phyloP scores from a whole-genome alignment of 1,140 invertebrate genomes.

The Gryllus bimaculatus region DNA sequence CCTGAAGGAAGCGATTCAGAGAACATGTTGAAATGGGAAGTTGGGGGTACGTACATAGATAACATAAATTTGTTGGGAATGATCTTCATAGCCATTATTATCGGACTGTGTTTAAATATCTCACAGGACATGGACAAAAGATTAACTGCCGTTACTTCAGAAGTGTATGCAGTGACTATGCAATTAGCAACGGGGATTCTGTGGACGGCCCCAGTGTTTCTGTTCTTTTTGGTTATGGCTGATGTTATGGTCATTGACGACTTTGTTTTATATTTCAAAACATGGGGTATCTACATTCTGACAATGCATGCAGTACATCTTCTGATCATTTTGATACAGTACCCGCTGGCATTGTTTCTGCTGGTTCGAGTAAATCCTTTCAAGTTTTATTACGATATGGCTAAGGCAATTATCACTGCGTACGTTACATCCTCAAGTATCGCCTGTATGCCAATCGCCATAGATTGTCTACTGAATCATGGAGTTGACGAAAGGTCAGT shows the following conservation, averaged over 20 bases:
- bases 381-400: neutral
- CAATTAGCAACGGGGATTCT: neutral
- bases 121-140: neutral
- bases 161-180: neutral
- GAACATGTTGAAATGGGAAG: neutral
- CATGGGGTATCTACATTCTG: neutral
- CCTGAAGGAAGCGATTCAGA: neutral
- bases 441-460: neutral
- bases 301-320: neutral
- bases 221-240: neutral
- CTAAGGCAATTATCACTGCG: neutral
- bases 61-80: neutral
- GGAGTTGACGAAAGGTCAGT: neutral
- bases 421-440: neutral
- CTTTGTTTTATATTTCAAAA: neutral
- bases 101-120: neutral
- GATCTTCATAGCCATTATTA: neutral
- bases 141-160: neutral
- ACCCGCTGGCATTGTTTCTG: neutral
- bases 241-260: neutral
- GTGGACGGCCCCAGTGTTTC: neutral
- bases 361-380: neutral
- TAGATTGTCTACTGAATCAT: neutral
- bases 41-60: neutral
- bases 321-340: neutral